Conservation (phyloP, 2,113 vertebrate genomes). For the Marmota flaviventris region DNA sequence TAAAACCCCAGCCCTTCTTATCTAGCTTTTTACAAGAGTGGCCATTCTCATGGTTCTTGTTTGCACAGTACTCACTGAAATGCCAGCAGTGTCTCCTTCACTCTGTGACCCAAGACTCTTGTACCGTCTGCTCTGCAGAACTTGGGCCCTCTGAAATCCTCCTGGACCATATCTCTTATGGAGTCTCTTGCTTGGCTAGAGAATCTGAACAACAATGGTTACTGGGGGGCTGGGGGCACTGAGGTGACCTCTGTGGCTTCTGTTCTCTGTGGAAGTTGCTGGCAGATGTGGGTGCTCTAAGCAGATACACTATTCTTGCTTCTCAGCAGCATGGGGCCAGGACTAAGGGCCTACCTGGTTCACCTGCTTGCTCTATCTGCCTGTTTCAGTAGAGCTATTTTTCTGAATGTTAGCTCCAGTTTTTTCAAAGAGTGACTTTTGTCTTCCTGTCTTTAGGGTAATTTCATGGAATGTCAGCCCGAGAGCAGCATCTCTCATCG, state of each 20-base stretch:
- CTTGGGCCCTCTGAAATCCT: neutral
- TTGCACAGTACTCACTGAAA: neutral
- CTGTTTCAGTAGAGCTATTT: neutral
- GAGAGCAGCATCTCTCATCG: slow-evolving; percentile 97
- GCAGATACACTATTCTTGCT: neutral
- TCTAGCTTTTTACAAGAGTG: neutral
- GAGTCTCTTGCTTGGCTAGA: neutral
- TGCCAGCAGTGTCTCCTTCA: neutral
- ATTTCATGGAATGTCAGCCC: slow-evolving; percentile 98
- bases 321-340: too few relatives aligned
- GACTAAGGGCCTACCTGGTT: too few relatives aligned
- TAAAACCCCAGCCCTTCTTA: too few relatives aligned
- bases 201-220: neutral
- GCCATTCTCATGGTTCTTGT: neutral
- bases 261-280: neutral
- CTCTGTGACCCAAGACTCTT: neutral
- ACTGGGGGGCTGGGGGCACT: too few relatives aligned
- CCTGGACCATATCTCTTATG: neutral
- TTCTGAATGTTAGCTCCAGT: neutral
- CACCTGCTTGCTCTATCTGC: fast-evolving
- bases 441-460: slow-evolving; percentile 88
- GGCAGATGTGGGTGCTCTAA: neutral
- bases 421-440: neutral
- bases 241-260: neutral
- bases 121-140: neutral